A percentile compares a stretch with the other conserved stretches of the same genome.
phyloP scores from a whole-genome alignment of 2,888 invertebrate genomes.

The Scaptomyza parva region DNA sequence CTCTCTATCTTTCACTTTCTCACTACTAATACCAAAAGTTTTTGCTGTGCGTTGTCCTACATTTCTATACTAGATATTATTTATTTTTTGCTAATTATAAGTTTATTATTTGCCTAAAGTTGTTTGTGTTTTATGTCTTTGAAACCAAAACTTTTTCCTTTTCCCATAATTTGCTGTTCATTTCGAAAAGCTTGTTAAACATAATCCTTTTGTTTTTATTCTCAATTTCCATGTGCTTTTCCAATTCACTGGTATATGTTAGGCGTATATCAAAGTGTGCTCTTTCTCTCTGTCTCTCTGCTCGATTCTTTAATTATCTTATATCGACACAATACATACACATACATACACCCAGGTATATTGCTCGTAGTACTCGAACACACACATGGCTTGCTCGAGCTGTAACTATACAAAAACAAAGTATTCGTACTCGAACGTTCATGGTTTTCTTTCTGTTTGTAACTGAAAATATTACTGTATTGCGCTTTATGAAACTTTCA shows the following conservation, averaged over 20 bases:
- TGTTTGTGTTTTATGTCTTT: not conserved
- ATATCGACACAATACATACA: conserved; percentile 24
- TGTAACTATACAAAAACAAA: conserved; percentile 21
- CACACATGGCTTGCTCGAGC: conserved; percentile 46
- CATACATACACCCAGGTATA: conserved; percentile 17
- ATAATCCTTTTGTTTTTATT: conserved; percentile 9
- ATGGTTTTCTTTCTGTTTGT: conserved; percentile 45
- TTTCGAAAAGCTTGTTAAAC: conserved; percentile 24
- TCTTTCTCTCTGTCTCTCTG: conserved; percentile 37
- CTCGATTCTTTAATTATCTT: conserved; percentile 38
- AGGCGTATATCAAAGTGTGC: conserved; percentile 48
- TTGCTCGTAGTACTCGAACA: conserved; percentile 31
- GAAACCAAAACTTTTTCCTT: conserved; percentile 6
- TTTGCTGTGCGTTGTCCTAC: conserved; percentile 66
- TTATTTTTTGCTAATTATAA: conserved; percentile 38
- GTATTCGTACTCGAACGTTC: conserved; percentile 30
- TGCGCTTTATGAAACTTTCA: conserved; percentile 46
- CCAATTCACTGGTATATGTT: conserved; percentile 39
- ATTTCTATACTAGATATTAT: conserved; percentile 8
- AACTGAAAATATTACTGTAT: conserved; percentile 59
- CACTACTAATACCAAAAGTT: conserved; percentile 49
- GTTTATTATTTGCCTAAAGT: conserved; percentile 5
- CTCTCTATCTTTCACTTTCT: conserved; percentile 41
- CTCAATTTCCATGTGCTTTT: conserved; percentile 30
- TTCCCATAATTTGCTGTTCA: conserved; percentile 9